phyloP scores from a whole-genome alignment of 2,888 invertebrate species.

The Andrena hattorfiana region DNA sequence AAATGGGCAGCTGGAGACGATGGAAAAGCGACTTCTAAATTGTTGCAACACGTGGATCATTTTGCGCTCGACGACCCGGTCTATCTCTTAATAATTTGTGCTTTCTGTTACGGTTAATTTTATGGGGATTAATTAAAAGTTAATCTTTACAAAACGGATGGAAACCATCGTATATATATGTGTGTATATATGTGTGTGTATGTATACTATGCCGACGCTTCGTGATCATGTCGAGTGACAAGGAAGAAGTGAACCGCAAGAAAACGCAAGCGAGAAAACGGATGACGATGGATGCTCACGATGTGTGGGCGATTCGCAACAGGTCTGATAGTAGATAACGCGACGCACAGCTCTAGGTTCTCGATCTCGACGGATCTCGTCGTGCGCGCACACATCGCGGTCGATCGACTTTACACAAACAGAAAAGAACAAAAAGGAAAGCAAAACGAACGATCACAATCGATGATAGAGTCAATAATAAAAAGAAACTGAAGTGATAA shows the following conservation, averaged over 20 bases:
- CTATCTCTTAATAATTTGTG: slow-evolving; percentile 76
- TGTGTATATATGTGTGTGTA: background rate
- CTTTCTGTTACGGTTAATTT: slow-evolving; percentile 63
- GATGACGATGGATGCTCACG: slow-evolving; percentile 35
- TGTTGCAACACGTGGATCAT: slow-evolving; percentile 74
- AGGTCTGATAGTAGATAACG: slow-evolving; percentile 17
- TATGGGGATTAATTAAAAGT: slow-evolving; percentile 57
- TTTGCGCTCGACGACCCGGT: slow-evolving; percentile 73
- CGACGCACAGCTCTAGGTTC: slow-evolving; percentile 3
- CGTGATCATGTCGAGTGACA: slow-evolving; percentile 26
- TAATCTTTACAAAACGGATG: slow-evolving; percentile 61
- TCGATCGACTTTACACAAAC: slow-evolving; percentile 23
- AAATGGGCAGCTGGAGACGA: background rate
- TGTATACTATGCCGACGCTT: slow-evolving; percentile 29
- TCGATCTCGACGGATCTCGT: background rate
- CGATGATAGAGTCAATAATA: slow-evolving; percentile 51
- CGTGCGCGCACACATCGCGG: slow-evolving; percentile 49
- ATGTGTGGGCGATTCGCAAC: slow-evolving; percentile 46
- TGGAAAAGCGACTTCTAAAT: slow-evolving; percentile 12
- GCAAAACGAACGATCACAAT: slow-evolving; percentile 39
- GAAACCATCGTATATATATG: slow-evolving; percentile 46
- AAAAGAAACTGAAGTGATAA: slow-evolving; percentile 51
- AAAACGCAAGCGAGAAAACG: slow-evolving; percentile 16
- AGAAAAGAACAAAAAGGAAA: background rate
- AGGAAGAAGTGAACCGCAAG: slow-evolving; percentile 30